Evolutionary conservation across 1,140 invertebrate species (phyloP).

Genomic region (Lucilia sericata): DNA sequence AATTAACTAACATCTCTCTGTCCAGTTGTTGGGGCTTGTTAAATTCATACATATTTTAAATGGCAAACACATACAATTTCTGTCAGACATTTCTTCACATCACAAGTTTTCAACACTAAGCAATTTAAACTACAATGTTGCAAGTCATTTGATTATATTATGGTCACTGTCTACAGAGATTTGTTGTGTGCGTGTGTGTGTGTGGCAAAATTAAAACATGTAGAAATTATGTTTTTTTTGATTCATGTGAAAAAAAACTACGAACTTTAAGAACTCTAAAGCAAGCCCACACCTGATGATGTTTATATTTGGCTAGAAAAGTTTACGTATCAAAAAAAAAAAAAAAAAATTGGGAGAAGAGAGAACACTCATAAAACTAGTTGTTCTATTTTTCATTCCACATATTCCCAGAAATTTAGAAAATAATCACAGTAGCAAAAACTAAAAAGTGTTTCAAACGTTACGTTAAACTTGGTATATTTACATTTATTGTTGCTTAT

Average conservation of each 20-base stretch:
- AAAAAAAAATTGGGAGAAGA: too few relatives aligned
- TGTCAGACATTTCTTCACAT: not conserved
- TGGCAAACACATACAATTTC: not conserved
- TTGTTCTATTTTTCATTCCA: too few relatives aligned
- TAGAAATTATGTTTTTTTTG: not conserved
- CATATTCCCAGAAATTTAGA: too few relatives aligned
- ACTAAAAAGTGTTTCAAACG: too few relatives aligned
- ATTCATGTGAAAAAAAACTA: not conserved
- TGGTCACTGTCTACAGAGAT: not conserved
- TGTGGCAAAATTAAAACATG: not conserved
- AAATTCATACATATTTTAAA: not conserved
- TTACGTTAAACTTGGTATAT: too few relatives aligned
- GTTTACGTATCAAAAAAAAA: too few relatives aligned
- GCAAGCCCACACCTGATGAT: too few relatives aligned
- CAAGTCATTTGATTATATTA: slow-evolving; percentile 9
- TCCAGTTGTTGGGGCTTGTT: not conserved
- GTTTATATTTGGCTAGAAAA: too few relatives aligned
- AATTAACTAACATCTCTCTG: not conserved
- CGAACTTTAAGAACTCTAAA: too few relatives aligned
- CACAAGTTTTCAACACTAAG: not conserved
- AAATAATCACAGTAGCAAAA: too few relatives aligned
- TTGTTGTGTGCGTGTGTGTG: not conserved
- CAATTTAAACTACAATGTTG: slow-evolving; percentile 6
- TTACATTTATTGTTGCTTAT: too few relatives aligned
- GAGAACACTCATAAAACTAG: too few relatives aligned